Evolutionary conservation across 1,140 invertebrate genomes (phyloP).

Genomic region (Apis florea): DNA sequence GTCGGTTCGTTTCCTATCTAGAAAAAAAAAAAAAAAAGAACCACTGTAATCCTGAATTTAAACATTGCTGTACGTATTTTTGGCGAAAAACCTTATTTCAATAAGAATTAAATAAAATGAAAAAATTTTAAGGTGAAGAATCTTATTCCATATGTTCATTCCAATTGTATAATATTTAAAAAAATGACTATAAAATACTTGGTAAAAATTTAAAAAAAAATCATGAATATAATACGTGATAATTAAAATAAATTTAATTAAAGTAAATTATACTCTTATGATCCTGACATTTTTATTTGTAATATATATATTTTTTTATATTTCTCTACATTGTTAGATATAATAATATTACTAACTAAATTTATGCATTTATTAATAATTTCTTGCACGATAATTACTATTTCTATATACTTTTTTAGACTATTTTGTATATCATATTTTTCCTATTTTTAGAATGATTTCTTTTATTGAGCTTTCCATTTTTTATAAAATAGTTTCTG

Average conservation of each 20-base stretch:
- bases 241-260: background rate
- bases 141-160: background rate
- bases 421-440: background rate
- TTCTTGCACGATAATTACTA: constrained; percentile 1
- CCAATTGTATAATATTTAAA: no score
- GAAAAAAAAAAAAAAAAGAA: background rate
- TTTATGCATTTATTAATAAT: background rate
- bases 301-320: background rate
- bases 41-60: background rate
- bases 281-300: background rate
- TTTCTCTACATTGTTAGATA: no score
- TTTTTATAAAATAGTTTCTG: background rate
- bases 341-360: no score
- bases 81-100: background rate
- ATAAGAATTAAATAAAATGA: background rate
- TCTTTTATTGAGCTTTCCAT: background rate
- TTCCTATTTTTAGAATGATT: background rate
- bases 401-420: background rate
- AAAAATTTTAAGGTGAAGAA: no score
- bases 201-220: no score
- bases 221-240: no score
- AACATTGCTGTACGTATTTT: background rate
- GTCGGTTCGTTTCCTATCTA: constrained; percentile 21
- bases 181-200: background rate
- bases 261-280: background rate